Evolutionary conservation across 2,113 vertebrate species (phyloP).

Genomic region (Takifugu bimaculatus): DNA sequence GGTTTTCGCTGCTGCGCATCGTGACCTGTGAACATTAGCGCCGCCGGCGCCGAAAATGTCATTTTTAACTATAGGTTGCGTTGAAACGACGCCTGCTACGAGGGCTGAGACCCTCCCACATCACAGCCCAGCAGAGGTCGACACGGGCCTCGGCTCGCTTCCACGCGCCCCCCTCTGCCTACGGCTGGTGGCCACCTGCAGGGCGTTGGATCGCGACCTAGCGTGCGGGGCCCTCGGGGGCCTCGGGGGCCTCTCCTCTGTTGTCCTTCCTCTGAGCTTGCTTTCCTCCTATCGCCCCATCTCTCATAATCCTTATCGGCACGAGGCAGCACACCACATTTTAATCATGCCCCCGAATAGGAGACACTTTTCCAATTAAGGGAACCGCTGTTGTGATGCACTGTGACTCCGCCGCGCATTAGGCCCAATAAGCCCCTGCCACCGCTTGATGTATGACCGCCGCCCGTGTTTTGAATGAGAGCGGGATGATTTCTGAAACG

Average conservation of each 20-base stretch:
- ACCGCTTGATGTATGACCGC: constrained; percentile 57
- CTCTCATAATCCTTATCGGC: constrained; percentile 63
- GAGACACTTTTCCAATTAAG: constrained; percentile 76
- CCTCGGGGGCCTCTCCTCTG: constrained; percentile 40
- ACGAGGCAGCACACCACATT: constrained; percentile 66
- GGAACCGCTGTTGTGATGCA: constrained; percentile 46
- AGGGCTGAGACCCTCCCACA: not conserved
- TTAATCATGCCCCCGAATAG: constrained; percentile 72
- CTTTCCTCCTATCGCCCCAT: constrained; percentile 55
- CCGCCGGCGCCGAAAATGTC: constrained; percentile 27
- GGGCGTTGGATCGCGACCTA: constrained; percentile 59
- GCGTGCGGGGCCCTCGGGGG: constrained; percentile 42
- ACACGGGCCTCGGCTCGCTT: constrained; percentile 27
- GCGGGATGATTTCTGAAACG: constrained; percentile 51
- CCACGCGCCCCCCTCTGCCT: constrained; percentile 21
- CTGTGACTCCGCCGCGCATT: constrained; percentile 39
- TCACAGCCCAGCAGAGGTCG: constrained; percentile 1
- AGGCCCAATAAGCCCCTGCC: constrained; percentile 33
- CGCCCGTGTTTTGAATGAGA: constrained; percentile 56
- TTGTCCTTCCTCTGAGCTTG: constrained; percentile 33
- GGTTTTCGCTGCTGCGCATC: too few relatives aligned
- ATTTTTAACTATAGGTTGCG: constrained; percentile 35
- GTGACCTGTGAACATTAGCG: too few relatives aligned
- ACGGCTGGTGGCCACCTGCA: constrained; percentile 32
- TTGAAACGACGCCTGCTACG: constrained; percentile 15